Percentiles rank a stretch among this genome's conserved stretches.
phyloP scores from a whole-genome alignment of 2,797 vertebrate species.

The Myiotriccus ornatus region DNA sequence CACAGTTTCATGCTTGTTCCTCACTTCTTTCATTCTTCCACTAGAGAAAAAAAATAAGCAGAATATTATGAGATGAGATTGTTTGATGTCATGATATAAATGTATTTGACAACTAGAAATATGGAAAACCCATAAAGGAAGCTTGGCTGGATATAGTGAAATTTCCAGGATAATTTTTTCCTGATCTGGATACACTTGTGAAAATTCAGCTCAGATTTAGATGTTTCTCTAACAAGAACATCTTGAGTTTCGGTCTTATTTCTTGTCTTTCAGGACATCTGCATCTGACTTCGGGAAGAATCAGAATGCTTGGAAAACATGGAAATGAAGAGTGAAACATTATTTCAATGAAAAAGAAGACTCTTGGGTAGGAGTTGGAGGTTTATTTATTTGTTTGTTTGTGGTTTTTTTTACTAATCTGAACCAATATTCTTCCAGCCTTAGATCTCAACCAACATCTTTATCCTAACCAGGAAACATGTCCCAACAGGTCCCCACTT shows the following conservation, averaged over 20 bases:
- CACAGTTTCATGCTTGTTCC: background rate
- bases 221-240: background rate
- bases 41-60: background rate
- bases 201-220: background rate
- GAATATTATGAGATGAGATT: background rate
- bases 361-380: background rate
- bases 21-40: background rate
- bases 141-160: background rate
- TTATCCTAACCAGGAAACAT: background rate
- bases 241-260: background rate
- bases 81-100: background rate
- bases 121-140: background rate
- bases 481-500: background rate
- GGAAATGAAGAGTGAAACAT: background rate
- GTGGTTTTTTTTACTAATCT: background rate
- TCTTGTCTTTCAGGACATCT: background rate
- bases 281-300: background rate
- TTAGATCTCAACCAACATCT: background rate
- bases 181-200: background rate
- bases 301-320: background rate
- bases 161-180: background rate
- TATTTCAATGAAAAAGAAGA: background rate
- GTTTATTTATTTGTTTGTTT: background rate
- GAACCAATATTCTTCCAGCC: background rate
- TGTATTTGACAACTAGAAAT: background rate